phyloP scores from a whole-genome alignment of 2,888 invertebrate genomes.

The Entomobrya proxima region DNA sequence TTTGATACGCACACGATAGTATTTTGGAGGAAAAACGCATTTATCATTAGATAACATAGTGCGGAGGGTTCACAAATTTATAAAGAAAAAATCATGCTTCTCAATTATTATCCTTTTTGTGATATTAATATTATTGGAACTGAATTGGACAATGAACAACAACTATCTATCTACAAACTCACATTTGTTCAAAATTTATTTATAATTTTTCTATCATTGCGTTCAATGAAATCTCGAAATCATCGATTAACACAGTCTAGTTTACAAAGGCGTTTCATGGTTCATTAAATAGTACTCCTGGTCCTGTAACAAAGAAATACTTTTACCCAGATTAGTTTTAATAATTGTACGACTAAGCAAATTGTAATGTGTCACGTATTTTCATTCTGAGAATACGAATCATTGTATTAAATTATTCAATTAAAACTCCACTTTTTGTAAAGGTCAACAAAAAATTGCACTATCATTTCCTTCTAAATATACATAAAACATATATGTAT shows the following conservation, averaged over 20 bases:
- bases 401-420: too few species aligned
- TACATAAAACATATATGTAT: too few species aligned
- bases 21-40: constrained; percentile 9
- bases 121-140: not conserved
- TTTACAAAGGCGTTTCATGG: constrained; percentile 1
- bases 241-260: constrained; percentile 1
- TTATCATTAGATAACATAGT: constrained; percentile 26
- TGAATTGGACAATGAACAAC: too few species aligned
- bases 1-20: not conserved
- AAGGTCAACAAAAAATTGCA: too few species aligned
- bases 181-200: not conserved
- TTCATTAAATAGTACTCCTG: not conserved
- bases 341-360: too few species aligned
- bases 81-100: constrained; percentile 1
- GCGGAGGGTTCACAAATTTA: not conserved
- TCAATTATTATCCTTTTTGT: not conserved
- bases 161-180: too few species aligned
- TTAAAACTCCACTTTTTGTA: too few species aligned
- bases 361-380: too few species aligned
- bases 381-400: too few species aligned
- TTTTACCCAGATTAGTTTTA: too few species aligned
- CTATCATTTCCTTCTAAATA: too few species aligned
- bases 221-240: not conserved
- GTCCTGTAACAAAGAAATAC: too few species aligned
- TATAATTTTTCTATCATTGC: not conserved